Conservation (phyloP, 2,113 vertebrate species). For the Megaleporinus macrocephalus region DNA sequence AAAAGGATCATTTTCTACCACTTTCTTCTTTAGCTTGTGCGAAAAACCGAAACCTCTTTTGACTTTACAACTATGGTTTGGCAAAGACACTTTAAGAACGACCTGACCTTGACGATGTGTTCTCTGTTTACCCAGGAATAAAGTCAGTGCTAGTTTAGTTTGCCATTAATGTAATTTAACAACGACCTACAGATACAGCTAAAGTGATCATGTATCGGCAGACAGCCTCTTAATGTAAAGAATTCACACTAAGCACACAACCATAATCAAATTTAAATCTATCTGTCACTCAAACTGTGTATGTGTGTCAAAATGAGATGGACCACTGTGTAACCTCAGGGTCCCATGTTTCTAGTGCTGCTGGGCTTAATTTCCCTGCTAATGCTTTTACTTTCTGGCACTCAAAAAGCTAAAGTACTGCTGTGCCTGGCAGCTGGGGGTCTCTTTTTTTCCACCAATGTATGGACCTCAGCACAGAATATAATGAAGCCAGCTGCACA, state of each 20-base stretch:
- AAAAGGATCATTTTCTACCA: neutral
- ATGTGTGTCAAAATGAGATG: neutral
- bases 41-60: neutral
- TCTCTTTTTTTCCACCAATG: conserved; percentile 32
- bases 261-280: neutral
- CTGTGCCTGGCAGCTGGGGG: conserved; percentile 72
- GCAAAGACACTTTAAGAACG: neutral
- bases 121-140: neutral
- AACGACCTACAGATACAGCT: neutral
- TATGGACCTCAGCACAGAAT: conserved; percentile 52
- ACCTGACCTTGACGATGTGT: no score
- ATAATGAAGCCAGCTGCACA: conserved; percentile 68
- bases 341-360: neutral
- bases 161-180: conserved; percentile 1
- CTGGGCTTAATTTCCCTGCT: neutral
- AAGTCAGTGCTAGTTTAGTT: neutral
- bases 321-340: neutral
- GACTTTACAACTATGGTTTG: neutral
- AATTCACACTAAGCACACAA: neutral
- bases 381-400: conserved; percentile 5
- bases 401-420: conserved; percentile 56
- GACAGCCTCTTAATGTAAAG: conserved; percentile 2
- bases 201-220: neutral
- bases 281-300: neutral
- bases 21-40: neutral